Base-by-base conservation (phyloP, 2,113 vertebrate genomes). In the Petromus typicus region DNA sequence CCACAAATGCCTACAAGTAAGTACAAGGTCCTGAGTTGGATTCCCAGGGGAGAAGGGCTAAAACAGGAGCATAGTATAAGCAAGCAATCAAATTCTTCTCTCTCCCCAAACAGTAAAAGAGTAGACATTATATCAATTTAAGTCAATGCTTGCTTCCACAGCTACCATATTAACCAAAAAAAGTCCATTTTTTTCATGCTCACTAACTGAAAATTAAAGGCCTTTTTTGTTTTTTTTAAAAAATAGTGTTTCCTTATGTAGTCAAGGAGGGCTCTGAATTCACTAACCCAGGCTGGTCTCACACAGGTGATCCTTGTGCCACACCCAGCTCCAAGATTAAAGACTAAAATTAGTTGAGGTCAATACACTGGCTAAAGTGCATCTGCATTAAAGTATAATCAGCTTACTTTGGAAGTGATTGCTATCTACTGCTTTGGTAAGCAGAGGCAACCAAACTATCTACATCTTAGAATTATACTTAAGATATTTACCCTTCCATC, bases 191-290 rank as follows among this genome's bases (percentile, higher is more conserved):
- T 67, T 91, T 37, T 69, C 18, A 18, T 73, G 73, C 81, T n/a
- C n/a, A n/a, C n/a, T 57, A 30, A 82, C 93, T 85, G 88, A 89
- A 93, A 91, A 83, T 86, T 90, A 84, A 91, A 96, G 66, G 40
- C 40, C 34, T 43, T 14, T 2, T 10, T 10, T 10, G 5, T 51
- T 51, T 51, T 51, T 51, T 51, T n/a, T 23, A 73, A 75, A 27
- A 43, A 45, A 34, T 17, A 54, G 17, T 30, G 48, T 34, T 17
- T 54, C 20, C 11, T 76, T 76, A 48, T 16, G 13, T 18, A 48
- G 27, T 48, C 13, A 76, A 48, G 32, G 48, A 54, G 34, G 75
- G 11, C 48, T 51, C 45, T 78, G 32, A 78, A 32, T 30, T 51
- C 27, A 34, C 9, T 54, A 78, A 54, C 16, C 75, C 48, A 78